Evolutionary conservation across 1,140 invertebrate species (phyloP).

Genomic region (Dendroctonus valens): DNA sequence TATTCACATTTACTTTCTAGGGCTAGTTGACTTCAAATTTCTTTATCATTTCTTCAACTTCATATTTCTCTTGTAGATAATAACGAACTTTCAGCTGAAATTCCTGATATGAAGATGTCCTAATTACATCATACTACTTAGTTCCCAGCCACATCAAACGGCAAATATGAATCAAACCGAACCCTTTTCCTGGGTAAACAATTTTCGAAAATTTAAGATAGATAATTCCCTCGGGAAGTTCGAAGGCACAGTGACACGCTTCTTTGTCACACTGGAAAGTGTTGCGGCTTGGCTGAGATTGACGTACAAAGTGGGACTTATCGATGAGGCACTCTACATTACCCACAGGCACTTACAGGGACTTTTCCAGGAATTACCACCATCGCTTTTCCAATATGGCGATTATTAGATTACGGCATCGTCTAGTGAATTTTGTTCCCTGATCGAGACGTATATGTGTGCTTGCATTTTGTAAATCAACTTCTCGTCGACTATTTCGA

Average conservation of each 20-base stretch:
- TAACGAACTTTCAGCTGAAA: too few species aligned
- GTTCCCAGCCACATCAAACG: too few species aligned
- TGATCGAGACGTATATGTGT: neutral
- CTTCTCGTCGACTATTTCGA: too few species aligned
- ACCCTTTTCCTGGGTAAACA: too few species aligned
- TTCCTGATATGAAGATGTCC: too few species aligned
- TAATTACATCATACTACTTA: too few species aligned
- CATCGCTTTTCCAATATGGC: slow-evolving; percentile 21
- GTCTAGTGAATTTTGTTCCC: slow-evolving; percentile 9
- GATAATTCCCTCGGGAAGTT: slow-evolving; percentile 5
- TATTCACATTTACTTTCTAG: too few species aligned
- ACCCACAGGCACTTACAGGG: slow-evolving; percentile 29
- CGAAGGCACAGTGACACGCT: slow-evolving; percentile 13
- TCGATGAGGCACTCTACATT: slow-evolving; percentile 21
- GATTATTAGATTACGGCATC: slow-evolving; percentile 26
- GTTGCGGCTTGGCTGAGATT: slow-evolving; percentile 10
- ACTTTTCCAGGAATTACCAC: slow-evolving; percentile 28
- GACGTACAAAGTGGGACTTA: slow-evolving; percentile 19
- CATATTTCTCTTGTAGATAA: too few species aligned
- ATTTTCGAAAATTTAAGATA: slow-evolving; percentile 1
- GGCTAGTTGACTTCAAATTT: too few species aligned
- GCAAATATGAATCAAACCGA: too few species aligned
- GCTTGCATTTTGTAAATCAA: too few species aligned
- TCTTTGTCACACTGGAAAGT: slow-evolving; percentile 7
- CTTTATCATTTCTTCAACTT: too few species aligned